phyloP scores from a whole-genome alignment of 2,113 vertebrate genomes.

The Zeus faber region DNA sequence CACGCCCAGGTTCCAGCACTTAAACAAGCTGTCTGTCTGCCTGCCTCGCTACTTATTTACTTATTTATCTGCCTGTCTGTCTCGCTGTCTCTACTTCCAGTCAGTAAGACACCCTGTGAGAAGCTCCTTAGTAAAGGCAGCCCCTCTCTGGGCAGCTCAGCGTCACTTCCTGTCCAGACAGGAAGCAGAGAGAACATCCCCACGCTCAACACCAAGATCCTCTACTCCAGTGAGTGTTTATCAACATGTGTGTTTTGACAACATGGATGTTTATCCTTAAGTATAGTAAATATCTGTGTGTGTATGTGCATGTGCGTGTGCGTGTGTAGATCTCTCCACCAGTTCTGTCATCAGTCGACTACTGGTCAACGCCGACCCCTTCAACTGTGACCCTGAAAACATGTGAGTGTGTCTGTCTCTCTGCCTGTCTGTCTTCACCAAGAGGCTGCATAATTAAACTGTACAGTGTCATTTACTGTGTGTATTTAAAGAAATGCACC shows the following conservation, averaged over 20 bases:
- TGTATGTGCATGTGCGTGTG: conserved; percentile 74
- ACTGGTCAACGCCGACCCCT: conserved; percentile 89
- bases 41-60: too few relatives aligned
- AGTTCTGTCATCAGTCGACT: conserved; percentile 89
- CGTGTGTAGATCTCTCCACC: conserved; percentile 87
- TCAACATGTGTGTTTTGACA: conserved; percentile 8
- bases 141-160: conserved; percentile 80
- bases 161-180: conserved; percentile 86
- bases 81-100: conserved; percentile 60
- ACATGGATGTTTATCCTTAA: conserved; percentile 1
- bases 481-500: too few relatives aligned
- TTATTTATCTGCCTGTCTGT: conserved; percentile 5
- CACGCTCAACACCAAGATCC: conserved; percentile 87
- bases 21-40: not conserved
- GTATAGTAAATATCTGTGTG: too few relatives aligned
- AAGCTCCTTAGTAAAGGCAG: conserved; percentile 86
- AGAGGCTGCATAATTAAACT: too few relatives aligned
- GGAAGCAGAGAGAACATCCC: conserved; percentile 85
- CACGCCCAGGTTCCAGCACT: too few relatives aligned
- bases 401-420: conserved; percentile 78
- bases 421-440: not conserved
- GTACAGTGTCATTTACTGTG: too few relatives aligned
- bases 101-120: conserved; percentile 85
- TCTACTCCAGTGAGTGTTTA: conserved; percentile 83
- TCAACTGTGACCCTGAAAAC: conserved; percentile 89